Evolutionary conservation across 2,888 invertebrate species (phyloP).

Genomic region (Sarcophaga carnaria): DNA sequence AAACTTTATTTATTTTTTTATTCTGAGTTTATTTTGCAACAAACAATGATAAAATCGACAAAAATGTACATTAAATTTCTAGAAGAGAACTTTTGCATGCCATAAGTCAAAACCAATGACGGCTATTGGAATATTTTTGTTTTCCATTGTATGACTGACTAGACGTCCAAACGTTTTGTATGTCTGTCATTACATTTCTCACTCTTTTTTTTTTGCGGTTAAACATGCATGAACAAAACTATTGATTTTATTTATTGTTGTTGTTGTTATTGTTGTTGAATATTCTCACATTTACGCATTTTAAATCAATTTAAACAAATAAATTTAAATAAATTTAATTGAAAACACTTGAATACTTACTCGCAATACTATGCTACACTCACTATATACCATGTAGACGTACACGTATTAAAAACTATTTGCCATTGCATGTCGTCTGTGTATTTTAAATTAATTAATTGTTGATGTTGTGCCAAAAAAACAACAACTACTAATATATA

Average conservation of each 20-base stretch:
- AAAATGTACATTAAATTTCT: slow-evolving; percentile 35
- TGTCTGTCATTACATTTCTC: slow-evolving; percentile 5
- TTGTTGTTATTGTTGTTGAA: slow-evolving; percentile 13
- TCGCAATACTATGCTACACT: neutral
- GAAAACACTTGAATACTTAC: slow-evolving; percentile 38
- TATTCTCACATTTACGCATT: slow-evolving; percentile 58
- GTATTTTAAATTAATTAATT: slow-evolving; percentile 62
- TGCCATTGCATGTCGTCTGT: neutral
- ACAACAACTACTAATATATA: slow-evolving; percentile 18
- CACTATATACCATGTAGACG: neutral
- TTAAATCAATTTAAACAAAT: slow-evolving; percentile 62
- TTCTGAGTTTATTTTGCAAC: no score
- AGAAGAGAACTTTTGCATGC: slow-evolving; percentile 42
- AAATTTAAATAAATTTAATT: slow-evolving; percentile 55
- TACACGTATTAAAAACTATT: neutral
- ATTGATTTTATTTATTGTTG: slow-evolving; percentile 22
- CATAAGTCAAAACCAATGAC: slow-evolving; percentile 2
- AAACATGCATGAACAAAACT: slow-evolving; percentile 27
- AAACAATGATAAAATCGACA: neutral
- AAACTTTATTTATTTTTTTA: no score
- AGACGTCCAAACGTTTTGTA: neutral
- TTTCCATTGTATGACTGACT: neutral
- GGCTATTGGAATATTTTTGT: neutral
- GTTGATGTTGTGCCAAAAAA: slow-evolving; percentile 62
- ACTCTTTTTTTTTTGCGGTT: slow-evolving; percentile 24